Evolutionary conservation across 2,888 invertebrate species (phyloP), one percentile per base, ranked within the genome.

Genomic region (Pseudococcus viburni): DNA sequence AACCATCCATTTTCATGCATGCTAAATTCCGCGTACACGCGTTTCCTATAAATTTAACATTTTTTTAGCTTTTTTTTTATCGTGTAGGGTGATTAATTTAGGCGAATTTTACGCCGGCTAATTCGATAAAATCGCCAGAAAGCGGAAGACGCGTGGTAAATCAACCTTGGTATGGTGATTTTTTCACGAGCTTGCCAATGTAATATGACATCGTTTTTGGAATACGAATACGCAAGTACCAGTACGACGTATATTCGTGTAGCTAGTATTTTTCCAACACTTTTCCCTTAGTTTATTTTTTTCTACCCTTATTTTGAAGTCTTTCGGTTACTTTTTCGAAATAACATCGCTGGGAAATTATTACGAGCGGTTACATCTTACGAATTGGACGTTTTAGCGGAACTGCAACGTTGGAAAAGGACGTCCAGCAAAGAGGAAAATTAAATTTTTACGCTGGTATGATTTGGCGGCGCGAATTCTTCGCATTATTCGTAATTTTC

Each of bases 21-120:
- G 7, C 73, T 73, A 73, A 73, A 73, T 73, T 73, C 19, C 19
- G 33, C 73, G 33, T 73, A 73, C 73, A 73, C 73, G 73, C 73
- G 73, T 73, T 73, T 73, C 33, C 73, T 73, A 73, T 73, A 73
- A 73, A 73, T 73, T 73, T 73, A 73, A 73, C 73, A 68, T 68
- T 68, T 68, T 68, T 59, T 59, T 59, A 0, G 7, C 4, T 7
- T 64, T 64, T 64, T 64, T 64, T 64, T 73, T 73, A 73, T 73
- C 73, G 33, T 73, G 73, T 73, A 17, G 15, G 73, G 73, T 73
- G 73, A 73, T 73, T 73, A 73, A 73, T 73, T 73, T 73, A 15
- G 73, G 33, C 73, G 39, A 73, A 73, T 73, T 73, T 73, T 33
- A 73, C 73, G 33, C 73, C 11, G 11, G 39, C 73, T 73, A 73